Conservation (phyloP, 2,888 invertebrate species). For the Ctenicera cuprea region DNA sequence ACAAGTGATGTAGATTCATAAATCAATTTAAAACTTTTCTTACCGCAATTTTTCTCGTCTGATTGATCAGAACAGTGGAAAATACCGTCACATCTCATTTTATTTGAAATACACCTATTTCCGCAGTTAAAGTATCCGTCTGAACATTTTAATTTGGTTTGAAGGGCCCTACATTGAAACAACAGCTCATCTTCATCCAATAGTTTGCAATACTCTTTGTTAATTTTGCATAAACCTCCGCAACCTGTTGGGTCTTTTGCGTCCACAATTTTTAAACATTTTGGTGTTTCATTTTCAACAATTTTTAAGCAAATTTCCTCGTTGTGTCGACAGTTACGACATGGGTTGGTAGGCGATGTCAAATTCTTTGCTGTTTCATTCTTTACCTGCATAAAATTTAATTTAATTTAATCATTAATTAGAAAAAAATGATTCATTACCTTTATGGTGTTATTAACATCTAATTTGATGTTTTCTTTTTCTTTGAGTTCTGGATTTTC, state of each 20-base stretch:
- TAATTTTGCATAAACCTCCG: constrained; percentile 79
- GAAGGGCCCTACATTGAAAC: constrained; percentile 75
- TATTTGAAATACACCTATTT: constrained; percentile 81
- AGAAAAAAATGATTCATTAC: no score
- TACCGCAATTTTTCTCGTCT: constrained; percentile 85
- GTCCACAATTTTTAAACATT: constrained; percentile 64
- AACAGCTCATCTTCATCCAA: constrained; percentile 75
- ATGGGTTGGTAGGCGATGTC: constrained; percentile 51
- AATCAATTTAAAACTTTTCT: constrained; percentile 50
- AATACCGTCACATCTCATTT: constrained; percentile 82
- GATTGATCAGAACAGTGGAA: constrained; percentile 85
- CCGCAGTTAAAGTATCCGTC: constrained; percentile 82
- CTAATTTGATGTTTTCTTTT: no score
- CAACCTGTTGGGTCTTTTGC: constrained; percentile 75
- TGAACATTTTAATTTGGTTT: constrained; percentile 77
- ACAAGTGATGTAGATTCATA: background rate
- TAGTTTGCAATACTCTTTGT: constrained; percentile 79
- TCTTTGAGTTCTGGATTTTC: no score
- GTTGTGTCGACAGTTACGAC: constrained; percentile 59
- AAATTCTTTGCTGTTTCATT: constrained; percentile 8
- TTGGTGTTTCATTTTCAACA: constrained; percentile 62
- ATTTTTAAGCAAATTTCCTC: constrained; percentile 67
- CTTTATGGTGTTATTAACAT: no score
- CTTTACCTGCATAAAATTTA: background rate
- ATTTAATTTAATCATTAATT: background rate